These are phyloP conservation scores for Chroicocephalus ridibundus DNA, from an alignment of 2,113 vertebrate genomes.

Conservation along the genomic window DNA sequence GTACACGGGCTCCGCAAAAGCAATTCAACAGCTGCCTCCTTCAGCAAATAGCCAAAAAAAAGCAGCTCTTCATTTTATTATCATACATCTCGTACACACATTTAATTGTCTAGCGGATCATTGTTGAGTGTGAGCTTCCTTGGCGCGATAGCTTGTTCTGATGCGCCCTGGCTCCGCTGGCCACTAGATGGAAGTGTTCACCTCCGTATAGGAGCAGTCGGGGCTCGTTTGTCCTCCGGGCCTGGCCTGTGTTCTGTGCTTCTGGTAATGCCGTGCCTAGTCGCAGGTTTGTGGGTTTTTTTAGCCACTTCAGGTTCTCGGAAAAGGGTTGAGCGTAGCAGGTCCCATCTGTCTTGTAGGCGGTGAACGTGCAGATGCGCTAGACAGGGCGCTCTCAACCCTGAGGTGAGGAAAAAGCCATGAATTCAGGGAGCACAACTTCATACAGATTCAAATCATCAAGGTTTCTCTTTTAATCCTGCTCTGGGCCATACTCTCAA, in stretches of 20 bases:
- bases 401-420: not conserved
- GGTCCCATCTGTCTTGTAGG: not conserved
- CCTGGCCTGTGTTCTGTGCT: not conserved
- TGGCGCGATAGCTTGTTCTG: fast-evolving
- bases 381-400: not conserved
- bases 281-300: no score
- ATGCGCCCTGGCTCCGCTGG: not conserved
- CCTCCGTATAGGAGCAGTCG: fast-evolving
- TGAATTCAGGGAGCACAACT: not conserved
- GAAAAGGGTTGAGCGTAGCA: no score
- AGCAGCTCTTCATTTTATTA: not conserved
- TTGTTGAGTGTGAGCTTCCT: not conserved
- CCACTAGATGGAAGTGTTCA: slow-evolving; percentile 51
- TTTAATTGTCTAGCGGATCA: not conserved
- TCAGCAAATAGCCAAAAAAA: not conserved
- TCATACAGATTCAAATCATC: not conserved
- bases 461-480: not conserved
- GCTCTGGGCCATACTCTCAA: not conserved
- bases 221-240: fast-evolving
- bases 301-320: not conserved
- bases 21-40: not conserved
- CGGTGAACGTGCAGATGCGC: not conserved
- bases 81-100: not conserved
- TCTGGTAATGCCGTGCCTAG: fast-evolving
- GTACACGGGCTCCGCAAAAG: no score